Conservation (phyloP, 1,140 invertebrate species). For the Phymorhynchus buccinoides region DNA sequence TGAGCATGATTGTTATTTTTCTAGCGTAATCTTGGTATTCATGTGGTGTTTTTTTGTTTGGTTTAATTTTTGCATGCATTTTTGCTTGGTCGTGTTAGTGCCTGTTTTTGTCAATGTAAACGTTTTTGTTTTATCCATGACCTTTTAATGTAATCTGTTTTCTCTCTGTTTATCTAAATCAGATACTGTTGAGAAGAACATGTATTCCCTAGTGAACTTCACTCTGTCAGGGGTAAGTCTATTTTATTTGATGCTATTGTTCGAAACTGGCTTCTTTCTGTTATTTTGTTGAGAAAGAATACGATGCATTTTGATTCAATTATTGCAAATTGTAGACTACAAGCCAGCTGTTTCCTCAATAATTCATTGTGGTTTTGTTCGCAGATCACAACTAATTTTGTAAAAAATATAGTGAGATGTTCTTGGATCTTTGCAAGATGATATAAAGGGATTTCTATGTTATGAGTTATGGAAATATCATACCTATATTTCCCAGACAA, state of each 20-base stretch:
- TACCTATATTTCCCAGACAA: not conserved
- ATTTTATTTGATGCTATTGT: not conserved
- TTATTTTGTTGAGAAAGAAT: not conserved
- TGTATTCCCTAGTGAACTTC: slow-evolving; percentile 22
- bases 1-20: too few species aligned
- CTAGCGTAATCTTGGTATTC: too few species aligned
- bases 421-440: too few species aligned
- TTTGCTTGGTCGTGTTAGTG: not conserved
- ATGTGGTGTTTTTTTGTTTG: not conserved
- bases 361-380: too few species aligned
- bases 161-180: slow-evolving; percentile 23
- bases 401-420: not conserved
- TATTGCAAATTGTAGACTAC: too few species aligned
- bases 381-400: too few species aligned
- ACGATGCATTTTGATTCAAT: too few species aligned
- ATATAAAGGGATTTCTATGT: too few species aligned
- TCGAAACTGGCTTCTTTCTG: not conserved
- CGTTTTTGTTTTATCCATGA: too few species aligned
- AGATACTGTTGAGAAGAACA: slow-evolving; percentile 29
- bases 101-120: not conserved
- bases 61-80: too few species aligned
- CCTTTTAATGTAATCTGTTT: not conserved
- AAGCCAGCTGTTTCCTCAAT: too few species aligned
- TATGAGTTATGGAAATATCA: too few species aligned
- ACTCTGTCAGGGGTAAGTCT: slow-evolving; percentile 19